phyloP scores from a whole-genome alignment of 2,888 invertebrate species.

The Diarsia dahlii region DNA sequence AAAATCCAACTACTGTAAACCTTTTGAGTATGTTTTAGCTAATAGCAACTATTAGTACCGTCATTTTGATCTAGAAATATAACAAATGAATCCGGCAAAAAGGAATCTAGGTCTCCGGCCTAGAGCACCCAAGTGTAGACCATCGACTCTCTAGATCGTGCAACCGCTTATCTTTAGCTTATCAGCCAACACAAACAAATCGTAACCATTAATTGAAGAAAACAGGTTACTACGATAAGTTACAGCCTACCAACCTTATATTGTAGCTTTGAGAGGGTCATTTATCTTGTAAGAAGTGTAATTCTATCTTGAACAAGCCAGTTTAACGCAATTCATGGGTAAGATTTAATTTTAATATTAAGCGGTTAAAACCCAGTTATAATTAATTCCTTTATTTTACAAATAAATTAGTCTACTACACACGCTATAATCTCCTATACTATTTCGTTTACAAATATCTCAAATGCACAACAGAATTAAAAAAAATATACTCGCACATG shows the following conservation, averaged over 20 bases:
- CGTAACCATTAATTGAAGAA: constrained; percentile 47
- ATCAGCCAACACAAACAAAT: constrained; percentile 58
- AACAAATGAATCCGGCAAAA: not conserved
- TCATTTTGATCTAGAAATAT: not conserved
- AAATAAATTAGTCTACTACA: too few species aligned
- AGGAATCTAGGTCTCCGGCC: constrained; percentile 37
- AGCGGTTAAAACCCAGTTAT: not conserved
- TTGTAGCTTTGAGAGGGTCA: constrained; percentile 27
- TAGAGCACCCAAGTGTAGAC: constrained; percentile 7
- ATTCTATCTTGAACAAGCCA: constrained; percentile 19
- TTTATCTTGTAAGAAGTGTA: constrained; percentile 23
- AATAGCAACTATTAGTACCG: too few species aligned
- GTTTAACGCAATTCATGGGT: not conserved
- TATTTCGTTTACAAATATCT: not conserved
- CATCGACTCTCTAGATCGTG: constrained; percentile 48
- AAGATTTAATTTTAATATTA: not conserved
- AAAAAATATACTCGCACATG: not conserved
- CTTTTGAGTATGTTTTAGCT: too few species aligned
- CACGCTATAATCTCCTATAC: not conserved
- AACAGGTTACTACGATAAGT: constrained; percentile 43
- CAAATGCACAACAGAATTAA: not conserved
- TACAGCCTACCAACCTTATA: constrained; percentile 24
- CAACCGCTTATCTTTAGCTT: constrained; percentile 46
- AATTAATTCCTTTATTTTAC: not conserved
- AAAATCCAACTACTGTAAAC: too few species aligned